Base-by-base conservation (phyloP, 1,140 invertebrate species). In the Drosophila setifemur region DNA sequence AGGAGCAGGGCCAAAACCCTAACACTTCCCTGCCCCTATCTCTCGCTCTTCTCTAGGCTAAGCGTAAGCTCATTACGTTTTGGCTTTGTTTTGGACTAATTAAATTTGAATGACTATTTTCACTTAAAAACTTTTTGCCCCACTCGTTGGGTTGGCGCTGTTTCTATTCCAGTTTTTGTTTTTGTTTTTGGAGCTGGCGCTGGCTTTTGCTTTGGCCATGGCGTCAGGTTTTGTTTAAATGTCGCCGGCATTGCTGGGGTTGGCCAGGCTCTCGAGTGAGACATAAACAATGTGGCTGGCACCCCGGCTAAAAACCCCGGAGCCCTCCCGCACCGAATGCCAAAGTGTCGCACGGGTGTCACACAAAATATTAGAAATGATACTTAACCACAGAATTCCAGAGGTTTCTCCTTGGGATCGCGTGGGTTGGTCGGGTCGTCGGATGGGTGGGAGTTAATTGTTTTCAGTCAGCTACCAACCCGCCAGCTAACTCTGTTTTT, bases 91-190 rank as follows among this genome's bases (percentile, higher is more conserved):
- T 86, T 86, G 81, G 68, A 86, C 81, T 86, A 86, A 86, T 86
- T 86, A 86, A 86, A 86, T 86, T 86, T 86, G 81, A 86, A 86
- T 86, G 81, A 86, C 81, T 86, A 86, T 86, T 86, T 86, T 86
- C 81, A 86, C 81, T 86, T 86, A 86, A 86, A 86, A 86, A 86
- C 61, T 86, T 86, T 83, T 75, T 71, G 71, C 64, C 70, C 61
- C 44, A 54, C 23, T 54, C 40, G 72, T 53, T 76, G 57, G 57
- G 49, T 23, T 39, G 55, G 48, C 18, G 50, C 11, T 68, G 68
- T 31, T 73, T 44, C 14, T 52, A 43, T 21, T 44, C 19, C 26
- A 45, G 50, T 9, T 45, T 23, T 18, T 42, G 48, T 42, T 39
- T 33, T 39, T 66, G 47, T 44, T 63, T 40, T 37, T 26, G 50